Evolutionary conservation across 92 coral and sea anemone species (phyloP).

Genomic region (Galaxea fascicularis): DNA sequence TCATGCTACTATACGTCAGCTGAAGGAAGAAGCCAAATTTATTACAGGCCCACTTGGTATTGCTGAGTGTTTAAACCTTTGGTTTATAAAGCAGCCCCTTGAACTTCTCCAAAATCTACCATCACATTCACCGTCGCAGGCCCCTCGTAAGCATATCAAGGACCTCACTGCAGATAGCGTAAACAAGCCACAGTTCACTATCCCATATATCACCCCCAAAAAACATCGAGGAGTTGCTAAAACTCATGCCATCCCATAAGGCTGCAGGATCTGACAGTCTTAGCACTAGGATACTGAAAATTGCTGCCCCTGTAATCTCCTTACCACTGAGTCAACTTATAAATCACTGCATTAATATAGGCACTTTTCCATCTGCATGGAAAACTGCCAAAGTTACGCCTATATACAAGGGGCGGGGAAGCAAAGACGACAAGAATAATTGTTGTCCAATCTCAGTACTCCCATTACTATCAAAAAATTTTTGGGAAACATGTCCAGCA

Average conservation of each 20-base stretch:
- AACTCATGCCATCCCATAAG: slow-evolving; percentile 38
- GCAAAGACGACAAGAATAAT: slow-evolving; percentile 38
- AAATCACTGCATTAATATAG: slow-evolving; percentile 50
- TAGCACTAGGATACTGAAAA: no score
- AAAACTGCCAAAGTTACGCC: slow-evolving; percentile 62
- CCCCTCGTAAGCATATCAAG: no score
- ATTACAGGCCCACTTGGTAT: slow-evolving; percentile 14
- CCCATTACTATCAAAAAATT: slow-evolving; percentile 37
- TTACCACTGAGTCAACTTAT: slow-evolving; percentile 35
- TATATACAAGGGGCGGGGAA: slow-evolving; percentile 53
- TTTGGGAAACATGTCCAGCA: slow-evolving; percentile 34
- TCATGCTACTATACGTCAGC: slow-evolving; percentile 19
- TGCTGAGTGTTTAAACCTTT: slow-evolving; percentile 14
- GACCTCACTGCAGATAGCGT: no score
- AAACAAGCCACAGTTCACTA: slow-evolving; percentile 13
- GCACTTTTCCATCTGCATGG: slow-evolving; percentile 55
- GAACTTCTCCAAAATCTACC: slow-evolving; percentile 26
- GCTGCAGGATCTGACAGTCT: no score
- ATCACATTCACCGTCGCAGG: no score
- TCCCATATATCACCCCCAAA: slow-evolving; percentile 36
- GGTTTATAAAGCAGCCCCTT: slow-evolving; percentile 30
- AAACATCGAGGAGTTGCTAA: slow-evolving; percentile 21
- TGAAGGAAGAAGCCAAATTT: slow-evolving; percentile 10
- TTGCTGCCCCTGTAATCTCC: slow-evolving; percentile 49
- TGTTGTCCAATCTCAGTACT: no score